Conservation (phyloP, 2,888 invertebrate genomes). For the Catocala nupta region DNA sequence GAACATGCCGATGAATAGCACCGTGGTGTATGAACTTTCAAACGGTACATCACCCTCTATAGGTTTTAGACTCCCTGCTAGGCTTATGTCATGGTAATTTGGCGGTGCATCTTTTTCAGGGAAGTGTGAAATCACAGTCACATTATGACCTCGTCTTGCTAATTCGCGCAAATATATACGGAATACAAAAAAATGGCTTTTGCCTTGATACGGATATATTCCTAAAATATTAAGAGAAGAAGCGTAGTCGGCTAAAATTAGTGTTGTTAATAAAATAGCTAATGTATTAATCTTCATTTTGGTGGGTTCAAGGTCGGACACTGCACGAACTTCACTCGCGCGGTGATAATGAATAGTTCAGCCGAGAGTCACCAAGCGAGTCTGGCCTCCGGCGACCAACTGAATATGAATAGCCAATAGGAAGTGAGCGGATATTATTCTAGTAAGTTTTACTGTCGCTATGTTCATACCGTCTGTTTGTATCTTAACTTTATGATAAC, state of each 20-base stretch:
- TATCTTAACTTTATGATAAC: too few species aligned
- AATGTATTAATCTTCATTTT: conserved; percentile 56
- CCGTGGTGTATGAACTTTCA: conserved; percentile 58
- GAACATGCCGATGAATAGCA: conserved; percentile 52
- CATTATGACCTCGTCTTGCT: conserved; percentile 88
- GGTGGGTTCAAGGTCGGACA: conserved; percentile 23
- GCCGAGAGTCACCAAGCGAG: conserved; percentile 11
- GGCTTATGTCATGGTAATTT: conserved; percentile 88
- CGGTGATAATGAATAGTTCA: background rate
- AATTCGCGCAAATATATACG: conserved; percentile 87
- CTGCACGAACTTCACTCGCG: background rate
- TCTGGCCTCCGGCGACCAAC: conserved; percentile 23
- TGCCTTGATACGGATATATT: conserved; percentile 89
- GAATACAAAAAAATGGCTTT: conserved; percentile 91
- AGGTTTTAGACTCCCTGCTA: conserved; percentile 66
- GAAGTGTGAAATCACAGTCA: conserved; percentile 90
- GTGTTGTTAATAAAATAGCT: conserved; percentile 44
- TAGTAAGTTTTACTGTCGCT: background rate
- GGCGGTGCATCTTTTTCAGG: conserved; percentile 78
- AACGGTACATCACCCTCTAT: conserved; percentile 62
- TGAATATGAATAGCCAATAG: conserved; percentile 6
- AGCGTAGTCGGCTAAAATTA: conserved; percentile 47
- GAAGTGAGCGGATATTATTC: background rate
- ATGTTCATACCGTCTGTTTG: background rate
- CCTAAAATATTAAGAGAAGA: conserved; percentile 85